Conservation (phyloP, 2,797 vertebrate species). For the Loris lydekkerianus region DNA sequence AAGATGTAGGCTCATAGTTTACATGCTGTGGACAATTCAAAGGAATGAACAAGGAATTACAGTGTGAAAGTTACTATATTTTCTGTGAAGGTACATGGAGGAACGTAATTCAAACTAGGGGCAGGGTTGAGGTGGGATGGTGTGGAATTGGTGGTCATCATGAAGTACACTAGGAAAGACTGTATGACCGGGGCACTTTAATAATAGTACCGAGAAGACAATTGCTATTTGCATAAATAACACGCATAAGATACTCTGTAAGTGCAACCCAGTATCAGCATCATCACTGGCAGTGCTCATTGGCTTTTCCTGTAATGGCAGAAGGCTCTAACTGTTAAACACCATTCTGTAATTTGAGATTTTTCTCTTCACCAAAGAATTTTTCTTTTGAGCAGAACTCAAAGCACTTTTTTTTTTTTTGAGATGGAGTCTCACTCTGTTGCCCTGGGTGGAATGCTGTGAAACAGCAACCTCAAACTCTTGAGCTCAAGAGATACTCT, state of each 20-base stretch:
- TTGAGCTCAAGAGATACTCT: too few relatives aligned
- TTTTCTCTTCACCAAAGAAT: background rate
- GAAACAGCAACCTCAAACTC: too few relatives aligned
- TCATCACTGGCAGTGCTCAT: background rate
- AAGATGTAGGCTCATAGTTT: background rate
- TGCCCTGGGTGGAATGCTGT: too few relatives aligned
- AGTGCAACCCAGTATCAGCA: background rate
- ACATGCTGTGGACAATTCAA: background rate
- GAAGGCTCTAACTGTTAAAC: background rate
- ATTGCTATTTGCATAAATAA: background rate
- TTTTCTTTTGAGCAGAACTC: constrained; percentile 41
- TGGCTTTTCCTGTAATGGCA: background rate
- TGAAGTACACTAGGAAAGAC: background rate
- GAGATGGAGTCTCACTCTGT: too few relatives aligned
- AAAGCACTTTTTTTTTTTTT: background rate
- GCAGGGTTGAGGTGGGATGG: background rate
- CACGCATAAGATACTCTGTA: background rate
- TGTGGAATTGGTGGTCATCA: background rate
- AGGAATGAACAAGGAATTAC: background rate
- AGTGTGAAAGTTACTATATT: background rate
- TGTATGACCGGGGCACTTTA: background rate
- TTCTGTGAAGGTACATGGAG: background rate
- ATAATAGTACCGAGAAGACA: background rate
- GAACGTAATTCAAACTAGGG: background rate
- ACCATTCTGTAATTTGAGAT: background rate